These are phyloP conservation scores for Melinaea menophilus DNA, from an alignment of 2,888 invertebrate genomes.

Conservation along the genomic window DNA sequence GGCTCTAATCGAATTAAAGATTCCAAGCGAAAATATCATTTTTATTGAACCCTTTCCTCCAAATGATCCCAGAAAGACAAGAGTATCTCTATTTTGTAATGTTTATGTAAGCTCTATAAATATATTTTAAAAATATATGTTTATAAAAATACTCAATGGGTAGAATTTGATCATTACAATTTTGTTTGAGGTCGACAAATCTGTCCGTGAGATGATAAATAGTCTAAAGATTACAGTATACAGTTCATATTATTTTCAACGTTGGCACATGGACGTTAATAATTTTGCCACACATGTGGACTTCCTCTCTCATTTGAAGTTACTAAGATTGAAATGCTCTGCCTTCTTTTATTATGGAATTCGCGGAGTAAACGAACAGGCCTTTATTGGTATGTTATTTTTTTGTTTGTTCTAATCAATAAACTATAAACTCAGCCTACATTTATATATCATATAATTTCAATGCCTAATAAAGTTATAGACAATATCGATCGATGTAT, in stretches of 20 bases:
- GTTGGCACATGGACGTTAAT: slow-evolving; percentile 62
- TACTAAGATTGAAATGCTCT: slow-evolving; percentile 67
- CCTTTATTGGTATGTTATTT: slow-evolving; percentile 58
- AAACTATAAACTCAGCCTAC: not conserved
- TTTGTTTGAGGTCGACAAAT: slow-evolving; percentile 66
- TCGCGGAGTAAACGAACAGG: slow-evolving; percentile 63
- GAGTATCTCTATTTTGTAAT: slow-evolving; percentile 61
- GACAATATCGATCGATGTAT: not conserved
- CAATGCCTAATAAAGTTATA: no score
- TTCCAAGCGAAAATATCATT: slow-evolving; percentile 75
- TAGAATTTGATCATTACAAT: not conserved
- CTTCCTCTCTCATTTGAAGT: slow-evolving; percentile 68
- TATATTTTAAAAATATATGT: not conserved
- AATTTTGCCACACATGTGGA: slow-evolving; percentile 58
- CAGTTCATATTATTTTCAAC: slow-evolving; percentile 73
- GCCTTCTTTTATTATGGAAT: slow-evolving; percentile 78
- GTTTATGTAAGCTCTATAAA: slow-evolving; percentile 48
- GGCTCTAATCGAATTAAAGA: slow-evolving; percentile 78
- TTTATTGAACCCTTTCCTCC: slow-evolving; percentile 78
- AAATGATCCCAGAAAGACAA: slow-evolving; percentile 44
- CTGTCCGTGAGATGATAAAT: slow-evolving; percentile 60
- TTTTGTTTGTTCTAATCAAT: not conserved
- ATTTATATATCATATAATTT: no score
- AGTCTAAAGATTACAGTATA: slow-evolving; percentile 65
- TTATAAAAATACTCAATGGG: not conserved